Percentiles rank a stretch among this genome's conserved stretches.
These are phyloP conservation scores for Raja brachyura DNA, from an alignment of 2,113 vertebrate species.

Conservation along the genomic window DNA sequence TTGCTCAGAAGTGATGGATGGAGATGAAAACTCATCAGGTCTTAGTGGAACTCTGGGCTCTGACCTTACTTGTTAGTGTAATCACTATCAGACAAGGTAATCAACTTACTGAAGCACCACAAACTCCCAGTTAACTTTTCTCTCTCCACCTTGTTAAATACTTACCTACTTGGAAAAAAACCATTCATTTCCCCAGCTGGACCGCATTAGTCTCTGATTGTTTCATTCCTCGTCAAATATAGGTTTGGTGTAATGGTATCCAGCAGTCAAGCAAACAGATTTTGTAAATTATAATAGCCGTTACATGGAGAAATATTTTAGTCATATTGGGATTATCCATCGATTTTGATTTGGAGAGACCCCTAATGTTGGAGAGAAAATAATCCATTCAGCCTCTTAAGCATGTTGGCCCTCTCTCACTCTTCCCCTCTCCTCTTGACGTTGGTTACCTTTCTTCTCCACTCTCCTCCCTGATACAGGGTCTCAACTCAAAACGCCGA, in stretches of 20 bases:
- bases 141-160: background rate
- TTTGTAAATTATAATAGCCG: background rate
- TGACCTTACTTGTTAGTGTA: slow-evolving; percentile 17
- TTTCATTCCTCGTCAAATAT: background rate
- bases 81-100: slow-evolving; percentile 27
- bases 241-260: slow-evolving; percentile 7
- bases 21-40: background rate
- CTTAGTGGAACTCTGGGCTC: slow-evolving; percentile 7
- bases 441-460: no score
- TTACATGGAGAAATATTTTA: background rate
- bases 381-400: background rate
- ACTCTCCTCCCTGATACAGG: no score
- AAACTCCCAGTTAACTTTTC: background rate
- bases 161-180: background rate
- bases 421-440: no score
- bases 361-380: background rate
- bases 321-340: background rate
- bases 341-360: background rate
- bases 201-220: background rate
- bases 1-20: slow-evolving; percentile 6
- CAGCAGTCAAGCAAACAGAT: background rate
- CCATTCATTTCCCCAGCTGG: background rate
- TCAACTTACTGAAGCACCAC: background rate
- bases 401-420: no score
- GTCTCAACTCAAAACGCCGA: no score